Evolutionary conservation across 2,113 vertebrate species (phyloP), one percentile per base, ranked within the genome.

Genomic region (Podarcis cretensis): DNA sequence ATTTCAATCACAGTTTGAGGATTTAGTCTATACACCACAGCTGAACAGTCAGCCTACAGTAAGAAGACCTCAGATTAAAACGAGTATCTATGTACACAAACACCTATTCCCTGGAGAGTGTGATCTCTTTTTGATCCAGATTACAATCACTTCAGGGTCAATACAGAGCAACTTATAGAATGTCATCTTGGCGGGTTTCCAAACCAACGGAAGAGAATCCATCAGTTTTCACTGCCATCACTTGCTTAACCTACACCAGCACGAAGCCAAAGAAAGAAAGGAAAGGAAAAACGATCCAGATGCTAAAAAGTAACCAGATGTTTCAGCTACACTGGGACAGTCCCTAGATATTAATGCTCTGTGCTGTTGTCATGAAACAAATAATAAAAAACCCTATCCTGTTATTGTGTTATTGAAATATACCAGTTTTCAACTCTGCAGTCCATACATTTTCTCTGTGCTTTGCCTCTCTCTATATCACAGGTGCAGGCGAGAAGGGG

Each of bases 241-340:
- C 78, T 95, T 90, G 71, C 84, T 94, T 96, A 92, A 95, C 80
- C 81, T 93, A 88, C 86, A 87, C 84, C 84, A 96, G 65, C 1
- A 66, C 30, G 4, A 84, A 76, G 87, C n/a, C 10, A 89, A 90
- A 94, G 87, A 21, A 14, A 69, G 93, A 84, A 8, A 63, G 18
- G 30, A n/a, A 30, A 89, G 16, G 69, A 84, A 85, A 92, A 93
- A 30, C 30, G 81, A 78, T 76, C 59, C 93, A 94, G 90, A 90
- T 95, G 92, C 90, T 84, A 93, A 73, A 71, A 89, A 21, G 73
- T 75, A 81, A 35, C 93, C 95, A 96, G 95, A 95, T 96, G 95
- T 96, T 94, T 92, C 82, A 25, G 20, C 83, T 91, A 85, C n/a
- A 23, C 83, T 87, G 84, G 43, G 6, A 23, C 63, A 84, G 68